Evolutionary conservation across 2,113 vertebrate genomes (phyloP).

Genomic region (Rhinolophus ferrumequinum): DNA sequence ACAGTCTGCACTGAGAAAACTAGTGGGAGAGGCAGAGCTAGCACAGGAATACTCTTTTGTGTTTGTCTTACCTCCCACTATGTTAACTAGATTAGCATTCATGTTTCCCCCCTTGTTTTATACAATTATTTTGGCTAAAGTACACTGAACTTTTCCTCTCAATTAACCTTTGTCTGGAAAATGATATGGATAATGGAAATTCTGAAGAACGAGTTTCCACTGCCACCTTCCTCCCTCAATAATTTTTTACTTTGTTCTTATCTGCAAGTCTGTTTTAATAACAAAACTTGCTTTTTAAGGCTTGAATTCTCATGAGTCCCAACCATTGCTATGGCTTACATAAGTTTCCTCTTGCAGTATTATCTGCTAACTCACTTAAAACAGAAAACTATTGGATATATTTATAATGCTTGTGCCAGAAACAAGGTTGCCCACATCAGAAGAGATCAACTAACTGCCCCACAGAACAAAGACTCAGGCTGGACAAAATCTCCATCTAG

Average conservation of each 20-base stretch:
- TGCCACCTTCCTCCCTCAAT: background rate
- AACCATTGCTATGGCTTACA: background rate
- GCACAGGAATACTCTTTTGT: background rate
- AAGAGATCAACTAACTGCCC: background rate
- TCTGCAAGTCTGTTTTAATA: conserved; percentile 52
- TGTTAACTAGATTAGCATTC: background rate
- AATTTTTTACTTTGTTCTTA: conserved; percentile 42
- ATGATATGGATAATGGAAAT: conserved; percentile 8
- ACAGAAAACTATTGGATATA: conserved; percentile 47
- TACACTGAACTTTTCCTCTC: background rate
- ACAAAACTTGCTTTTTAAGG: background rate
- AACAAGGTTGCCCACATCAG: background rate
- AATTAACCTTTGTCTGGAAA: conserved; percentile 49
- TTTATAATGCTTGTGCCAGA: background rate
- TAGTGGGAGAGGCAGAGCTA: background rate
- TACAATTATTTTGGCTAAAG: conserved; percentile 28
- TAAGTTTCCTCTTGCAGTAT: background rate
- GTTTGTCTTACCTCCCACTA: background rate
- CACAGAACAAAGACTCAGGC: conserved; percentile 51
- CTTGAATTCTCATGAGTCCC: background rate
- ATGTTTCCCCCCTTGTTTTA: background rate
- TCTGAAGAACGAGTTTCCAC: background rate
- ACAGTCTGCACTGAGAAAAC: background rate
- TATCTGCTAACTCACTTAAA: conserved; percentile 42
- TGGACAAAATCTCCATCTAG: background rate